Conservation (phyloP, 1,140 invertebrate species). For the Colletes gigas region DNA sequence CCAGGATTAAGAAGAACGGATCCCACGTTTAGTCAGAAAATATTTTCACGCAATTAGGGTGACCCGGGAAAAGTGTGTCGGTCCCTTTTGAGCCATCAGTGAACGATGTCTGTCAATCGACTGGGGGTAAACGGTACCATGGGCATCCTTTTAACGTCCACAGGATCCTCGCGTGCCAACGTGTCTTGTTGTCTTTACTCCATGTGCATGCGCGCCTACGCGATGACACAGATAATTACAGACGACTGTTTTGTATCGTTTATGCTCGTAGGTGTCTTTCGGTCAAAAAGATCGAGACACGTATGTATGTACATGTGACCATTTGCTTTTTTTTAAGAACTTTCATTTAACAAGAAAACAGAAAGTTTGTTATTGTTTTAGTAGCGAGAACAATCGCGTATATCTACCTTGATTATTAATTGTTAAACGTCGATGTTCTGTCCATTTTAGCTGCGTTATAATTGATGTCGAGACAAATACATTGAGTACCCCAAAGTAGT, state of each 20-base stretch:
- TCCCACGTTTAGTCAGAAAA: constrained; percentile 11
- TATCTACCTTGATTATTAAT: too few relatives aligned
- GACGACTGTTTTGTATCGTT: constrained; percentile 36
- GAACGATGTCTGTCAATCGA: constrained; percentile 46
- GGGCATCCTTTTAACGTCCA: constrained; percentile 48
- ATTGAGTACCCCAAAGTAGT: too few relatives aligned
- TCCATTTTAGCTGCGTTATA: too few relatives aligned
- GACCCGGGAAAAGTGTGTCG: constrained; percentile 16
- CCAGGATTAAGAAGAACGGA: background rate
- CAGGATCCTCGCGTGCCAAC: constrained; percentile 10
- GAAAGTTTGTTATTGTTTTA: too few relatives aligned
- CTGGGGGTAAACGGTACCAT: constrained; percentile 30
- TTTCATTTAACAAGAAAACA: background rate
- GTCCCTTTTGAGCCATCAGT: constrained; percentile 14
- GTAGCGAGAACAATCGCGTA: too few relatives aligned
- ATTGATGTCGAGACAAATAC: too few relatives aligned
- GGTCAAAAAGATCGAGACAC: background rate
- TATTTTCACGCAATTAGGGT: constrained; percentile 40
- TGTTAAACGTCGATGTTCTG: too few relatives aligned
- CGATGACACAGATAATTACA: constrained; percentile 55
- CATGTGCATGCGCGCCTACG: background rate
- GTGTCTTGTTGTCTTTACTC: constrained; percentile 17
- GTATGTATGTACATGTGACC: background rate
- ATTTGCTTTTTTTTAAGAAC: background rate
- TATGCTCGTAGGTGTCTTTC: background rate